Conservation (phyloP, 1,140 invertebrate species). For the Heliconius hewitsoni region DNA sequence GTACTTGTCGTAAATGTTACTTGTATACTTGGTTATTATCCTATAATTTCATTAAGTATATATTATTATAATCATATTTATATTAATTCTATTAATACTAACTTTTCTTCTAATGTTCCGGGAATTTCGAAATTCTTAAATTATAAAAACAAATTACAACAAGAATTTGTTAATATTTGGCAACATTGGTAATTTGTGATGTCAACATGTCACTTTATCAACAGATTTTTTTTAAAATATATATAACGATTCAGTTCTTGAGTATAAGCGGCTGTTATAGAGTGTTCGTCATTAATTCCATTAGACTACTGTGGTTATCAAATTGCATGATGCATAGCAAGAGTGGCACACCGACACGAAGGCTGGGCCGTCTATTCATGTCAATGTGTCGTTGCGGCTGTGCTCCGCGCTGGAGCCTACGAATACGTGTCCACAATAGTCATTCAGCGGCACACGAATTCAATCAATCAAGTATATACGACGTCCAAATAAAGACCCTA, state of each 20-base stretch:
- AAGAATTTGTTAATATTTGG: no score
- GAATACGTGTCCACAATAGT: conserved; percentile 60
- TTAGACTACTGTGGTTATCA: conserved; percentile 36
- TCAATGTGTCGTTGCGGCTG: conserved; percentile 43
- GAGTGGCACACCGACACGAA: conserved; percentile 25
- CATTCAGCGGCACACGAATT: conserved; percentile 53
- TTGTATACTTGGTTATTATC: neutral
- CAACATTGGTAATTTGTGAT: no score
- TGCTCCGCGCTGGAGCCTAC: conserved; percentile 24
- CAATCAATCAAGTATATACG: conserved; percentile 55
- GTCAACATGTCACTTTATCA: no score
- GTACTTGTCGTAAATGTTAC: neutral
- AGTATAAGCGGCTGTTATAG: neutral
- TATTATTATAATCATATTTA: no score
- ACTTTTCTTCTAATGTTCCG: no score
- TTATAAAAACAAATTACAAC: no score
- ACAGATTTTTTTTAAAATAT: no score
- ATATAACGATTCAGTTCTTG: no score
- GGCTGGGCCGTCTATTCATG: conserved; percentile 43
- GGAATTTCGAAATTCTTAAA: no score
- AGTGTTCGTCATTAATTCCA: neutral
- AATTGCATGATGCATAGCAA: conserved; percentile 40
- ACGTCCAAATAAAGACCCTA: conserved; percentile 2
- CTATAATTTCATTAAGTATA: no score
- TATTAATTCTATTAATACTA: no score